Base-by-base conservation (phyloP, 2,113 vertebrate genomes). In the Syrmaticus mikado region DNA sequence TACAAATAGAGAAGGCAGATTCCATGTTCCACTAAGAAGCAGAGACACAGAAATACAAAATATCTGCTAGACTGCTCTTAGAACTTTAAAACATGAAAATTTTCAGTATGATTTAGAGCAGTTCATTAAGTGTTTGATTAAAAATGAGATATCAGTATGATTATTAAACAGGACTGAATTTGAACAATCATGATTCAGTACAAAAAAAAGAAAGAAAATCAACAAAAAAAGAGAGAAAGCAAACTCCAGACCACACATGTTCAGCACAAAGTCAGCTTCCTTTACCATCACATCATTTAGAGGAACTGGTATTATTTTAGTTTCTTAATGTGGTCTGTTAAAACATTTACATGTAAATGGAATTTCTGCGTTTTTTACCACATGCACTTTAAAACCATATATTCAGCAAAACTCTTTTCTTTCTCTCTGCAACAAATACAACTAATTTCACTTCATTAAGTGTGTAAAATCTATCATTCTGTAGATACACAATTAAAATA, bases 391-490 rank as follows among this genome's bases (percentile, higher is more conserved):
- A 93, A 96, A 96, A 95, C 87, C 24, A 94, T 32, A 85, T 41
- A 87, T 89, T 88, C 88, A 92, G 89, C 89, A 96, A 91, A 94
- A 91, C 60, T 93, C 41, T 77, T 87, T 94, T 85, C 84, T 95
- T 76, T 74, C 62, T 89, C 55, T 86, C 16, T 18, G 43, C 13
- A 86, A 67, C 24, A 95, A 93, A 92, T 92, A 73, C 82, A 96
- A 94, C 55, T 93, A 96, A 95, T 92, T 95, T 94, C 81, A 96
- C 76, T 89, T 96, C 66, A 93, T 68, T 6, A 96, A 96, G 83
- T 82, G 64, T 96, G 79, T 60, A 96, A 97, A 97, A 78, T 89
- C 89, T 82, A 79, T n/a, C 2, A 43, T 77, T 91, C 96, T 79
- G 62, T 85, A 92, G 85, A 70, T 50, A 36, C 62, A 85, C 62